Evolutionary conservation across 2,888 invertebrate genomes (phyloP), one percentile per base, ranked within the genome.

Genomic region (Onthophagus sagittarius): DNA sequence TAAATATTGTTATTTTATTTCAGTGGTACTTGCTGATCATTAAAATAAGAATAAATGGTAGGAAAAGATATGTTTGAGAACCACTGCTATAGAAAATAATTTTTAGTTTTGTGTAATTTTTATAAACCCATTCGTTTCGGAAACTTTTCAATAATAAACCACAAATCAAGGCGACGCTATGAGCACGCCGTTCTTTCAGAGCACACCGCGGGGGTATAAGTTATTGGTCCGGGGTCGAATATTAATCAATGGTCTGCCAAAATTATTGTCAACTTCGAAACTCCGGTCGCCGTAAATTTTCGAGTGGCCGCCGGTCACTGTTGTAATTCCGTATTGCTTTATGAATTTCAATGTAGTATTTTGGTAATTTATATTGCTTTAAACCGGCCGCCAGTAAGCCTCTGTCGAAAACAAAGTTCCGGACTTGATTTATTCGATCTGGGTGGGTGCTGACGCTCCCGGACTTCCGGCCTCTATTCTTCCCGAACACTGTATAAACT

Each of bases 341-440:
- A 67, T 67, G 67, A 67, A 67, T 67, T 67, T 67, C 67, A 67
- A 67, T 67, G 67, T 67, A 67, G 31, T 67, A 67, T 67, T 67
- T 67, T 32, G 23, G 67, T 67, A 67, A 67, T 67, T 67, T 67
- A 67, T 67, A 67, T 67, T 67, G 67, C 67, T 67, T 67, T 67
- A 67, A 67, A 67, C 67, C 67, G 67, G 67, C 67, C 67, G 67
- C 67, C 15, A 32, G 15, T 67, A 67, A 67, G 67, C 67, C 67
- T 15, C 67, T 67, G 67, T 67, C 67, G 67, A 67, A 67, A 67
- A 67, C 67, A 67, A 67, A 67, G 67, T 67, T 67, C 67, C 67
- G 31, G 31, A 23, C 15, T 31, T 67, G 67, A 67, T 67, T 67
- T 67, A 67, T 67, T 23, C 67, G 23, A 32, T n/a, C 67, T 7